Evolutionary conservation across 2,113 vertebrate species (phyloP), one percentile per base, ranked within the genome.

Genomic region (Hemibagrus wyckioides): DNA sequence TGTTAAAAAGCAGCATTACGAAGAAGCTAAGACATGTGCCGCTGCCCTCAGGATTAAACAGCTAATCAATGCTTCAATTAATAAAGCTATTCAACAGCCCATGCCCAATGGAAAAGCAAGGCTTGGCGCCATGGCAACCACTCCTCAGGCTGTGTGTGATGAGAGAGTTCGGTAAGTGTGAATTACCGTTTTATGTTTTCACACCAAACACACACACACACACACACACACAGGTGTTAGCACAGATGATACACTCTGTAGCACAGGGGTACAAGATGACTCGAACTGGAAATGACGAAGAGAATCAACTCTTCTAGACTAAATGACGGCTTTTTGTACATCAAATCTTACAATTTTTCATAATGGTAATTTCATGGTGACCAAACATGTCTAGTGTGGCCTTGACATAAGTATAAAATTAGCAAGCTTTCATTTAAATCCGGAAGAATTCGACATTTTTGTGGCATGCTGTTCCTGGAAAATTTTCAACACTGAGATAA

Each of bases 21-120:
- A 90, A 76, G 30, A 87, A 79, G n/a, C 61, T 13, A 56, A 25
- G 44, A 48, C 69, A 36, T 36, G 48, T 33, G 61, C 87, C 86
- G 56, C 80, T 90, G 75, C 67, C 25, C 63, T 77, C 15, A 28
- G 76, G 39, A 33, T 9, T 63, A 80, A 71, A 84, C 54, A 75
- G 80, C 67, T 80, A 87, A 90, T 89, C 89, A 65, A 90, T 87
- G 65, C 54, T 59, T 89, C 71, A 87, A 87, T 90, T 87, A 89
- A 90, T 87, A 75, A 83, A 85, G 33, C 69, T 54, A 69, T 63
- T 85, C 79, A 87, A n/a, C 77, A 52, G 19, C n/a, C n/a, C 57
- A 54, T 77, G 63, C 69, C 84, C 89, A 87, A 85, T 87, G 84
- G 48, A 84, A 89, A 81, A 41, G 67, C 63, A 48, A 69, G 44